Evolutionary conservation across 2,113 vertebrate genomes (phyloP).

Genomic region (Grantiella picta): DNA sequence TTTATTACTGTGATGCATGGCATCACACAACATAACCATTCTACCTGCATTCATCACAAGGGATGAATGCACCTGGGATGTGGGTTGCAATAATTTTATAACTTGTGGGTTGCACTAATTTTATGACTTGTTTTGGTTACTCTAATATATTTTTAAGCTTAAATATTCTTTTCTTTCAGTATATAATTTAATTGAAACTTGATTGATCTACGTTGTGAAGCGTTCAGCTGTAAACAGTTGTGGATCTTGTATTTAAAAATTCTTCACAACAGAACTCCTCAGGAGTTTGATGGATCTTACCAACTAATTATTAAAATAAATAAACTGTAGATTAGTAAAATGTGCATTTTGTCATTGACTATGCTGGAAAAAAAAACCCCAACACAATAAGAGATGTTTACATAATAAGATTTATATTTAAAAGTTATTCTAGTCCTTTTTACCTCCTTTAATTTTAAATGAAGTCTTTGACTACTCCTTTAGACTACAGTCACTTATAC

Average conservation of each 20-base stretch:
- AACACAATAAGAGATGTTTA: not conserved
- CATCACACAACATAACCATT: not conserved
- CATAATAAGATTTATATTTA: not conserved
- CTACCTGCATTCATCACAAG: not conserved
- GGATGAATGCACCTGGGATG: not conserved
- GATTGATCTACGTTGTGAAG: not conserved
- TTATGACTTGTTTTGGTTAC: not conserved
- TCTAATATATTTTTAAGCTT: not conserved
- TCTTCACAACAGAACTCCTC: not conserved
- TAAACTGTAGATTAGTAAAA: not conserved
- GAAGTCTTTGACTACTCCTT: not conserved
- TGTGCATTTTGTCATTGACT: not conserved
- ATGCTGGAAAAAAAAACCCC: accelerated
- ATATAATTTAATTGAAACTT: not conserved
- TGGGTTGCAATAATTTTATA: not conserved
- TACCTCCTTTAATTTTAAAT: not conserved
- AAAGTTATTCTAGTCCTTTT: not conserved
- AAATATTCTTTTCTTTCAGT: not conserved
- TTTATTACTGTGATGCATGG: not conserved
- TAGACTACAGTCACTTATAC: not conserved
- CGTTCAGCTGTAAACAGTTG: not conserved
- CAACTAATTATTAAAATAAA: not conserved
- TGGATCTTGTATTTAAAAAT: not conserved
- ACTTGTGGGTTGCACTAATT: not conserved
- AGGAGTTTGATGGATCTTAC: not conserved